Base-by-base conservation (phyloP, 2,113 vertebrate species). In the Noturus placidus region DNA sequence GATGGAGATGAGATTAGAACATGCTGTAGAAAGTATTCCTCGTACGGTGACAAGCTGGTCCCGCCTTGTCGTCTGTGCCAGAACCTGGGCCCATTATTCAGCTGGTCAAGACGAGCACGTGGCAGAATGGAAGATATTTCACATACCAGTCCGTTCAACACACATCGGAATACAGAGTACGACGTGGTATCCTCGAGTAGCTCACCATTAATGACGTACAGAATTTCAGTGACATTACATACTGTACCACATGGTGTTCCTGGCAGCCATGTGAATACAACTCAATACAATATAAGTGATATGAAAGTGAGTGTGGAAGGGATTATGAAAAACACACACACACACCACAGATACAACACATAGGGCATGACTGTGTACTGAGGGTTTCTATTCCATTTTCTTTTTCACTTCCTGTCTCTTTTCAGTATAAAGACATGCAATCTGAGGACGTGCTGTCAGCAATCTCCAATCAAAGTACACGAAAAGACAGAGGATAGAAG, bases 201-300 rank as follows among this genome's bases (percentile, higher is more conserved):
- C 54, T 56, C 46, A 52, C 78, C 80, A 85, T 89, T 72, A 82
- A 54, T 85, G 83, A 86, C 56, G 50, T 72, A 50, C 83, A 90
- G 69, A 85, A 89, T 89, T 82, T 79, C 83, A 89, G 33, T 81
- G 30, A 65, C 65, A 52, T 74, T 89, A 83, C 87, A 90, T 78
- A 86, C 82, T 86, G 82, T 69, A 69, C 35, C 14, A n/a, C 50
- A 7, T 11, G 79, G 61, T 54, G 87, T 79, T 54, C 83, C 63
- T 35, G 65, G 56, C 65, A 59, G 13, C 61, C 22, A 27, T 25
- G 19, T 20, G 20, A 42, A 10, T 42, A 50, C 72, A 54, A 30
- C 50, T 19, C 52, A 38, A 38, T 38, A 38, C 38, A 38, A 38
- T 50, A 20, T 67, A 80, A 82, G 11, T 67, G n/a, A 83, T 35